Conservation (phyloP, 2,797 vertebrate genomes). For the Scarus forsteni region DNA sequence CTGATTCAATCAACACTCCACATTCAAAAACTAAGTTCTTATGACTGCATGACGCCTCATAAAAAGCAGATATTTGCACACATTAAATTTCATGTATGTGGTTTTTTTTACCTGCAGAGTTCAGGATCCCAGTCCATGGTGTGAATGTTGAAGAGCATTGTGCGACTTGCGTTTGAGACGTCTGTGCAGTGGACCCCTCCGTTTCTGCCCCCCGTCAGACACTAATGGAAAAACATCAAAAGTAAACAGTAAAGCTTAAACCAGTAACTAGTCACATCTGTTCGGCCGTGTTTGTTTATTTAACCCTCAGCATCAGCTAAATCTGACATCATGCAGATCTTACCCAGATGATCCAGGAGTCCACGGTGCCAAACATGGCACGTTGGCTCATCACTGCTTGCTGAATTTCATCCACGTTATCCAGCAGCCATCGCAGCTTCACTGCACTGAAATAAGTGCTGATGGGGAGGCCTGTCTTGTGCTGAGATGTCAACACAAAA, state of each 20-base stretch:
- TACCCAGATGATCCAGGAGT: constrained; percentile 98
- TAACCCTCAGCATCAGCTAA: neutral
- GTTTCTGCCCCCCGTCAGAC: constrained; percentile 89
- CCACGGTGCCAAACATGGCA: constrained; percentile 94
- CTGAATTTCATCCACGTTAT: constrained; percentile 88
- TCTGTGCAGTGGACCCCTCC: constrained; percentile 94
- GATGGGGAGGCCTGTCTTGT: constrained; percentile 93
- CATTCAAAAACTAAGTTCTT: too few species aligned
- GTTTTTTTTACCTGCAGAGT: constrained; percentile 88
- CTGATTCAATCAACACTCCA: too few species aligned
- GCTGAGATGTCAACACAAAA: constrained; percentile 67
- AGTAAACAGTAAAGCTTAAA: too few species aligned
- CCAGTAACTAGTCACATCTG: too few species aligned
- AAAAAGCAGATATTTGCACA: too few species aligned
- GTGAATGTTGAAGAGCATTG: constrained; percentile 96
- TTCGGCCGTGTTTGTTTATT: too few species aligned
- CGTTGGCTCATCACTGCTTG: constrained; percentile 84
- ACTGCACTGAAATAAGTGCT: constrained; percentile 97
- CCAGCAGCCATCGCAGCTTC: constrained; percentile 94
- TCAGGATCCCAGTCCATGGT: constrained; percentile 93
- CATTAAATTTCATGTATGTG: neutral
- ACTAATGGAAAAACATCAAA: constrained; percentile 70
- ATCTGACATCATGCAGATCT: constrained; percentile 19
- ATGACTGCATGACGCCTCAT: too few species aligned
- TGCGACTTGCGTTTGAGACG: constrained; percentile 95